Evolutionary conservation across 2,888 invertebrate genomes (phyloP), one percentile per base, ranked within the genome.

Genomic region (Philhelius pedissequus): DNA sequence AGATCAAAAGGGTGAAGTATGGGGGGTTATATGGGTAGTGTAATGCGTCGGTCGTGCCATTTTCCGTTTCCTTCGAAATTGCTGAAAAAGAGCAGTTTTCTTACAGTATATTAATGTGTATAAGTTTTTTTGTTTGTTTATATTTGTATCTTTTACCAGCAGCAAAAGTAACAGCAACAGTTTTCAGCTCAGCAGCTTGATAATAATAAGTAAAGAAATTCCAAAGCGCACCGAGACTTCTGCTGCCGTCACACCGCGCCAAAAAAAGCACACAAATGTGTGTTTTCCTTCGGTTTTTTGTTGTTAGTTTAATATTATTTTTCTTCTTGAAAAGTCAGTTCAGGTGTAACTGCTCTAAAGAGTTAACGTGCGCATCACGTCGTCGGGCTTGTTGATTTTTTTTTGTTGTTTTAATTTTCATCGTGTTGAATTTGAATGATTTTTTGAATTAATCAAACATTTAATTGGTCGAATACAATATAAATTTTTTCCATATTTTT

Each of bases 311-410:
- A 69, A 56, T 69, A 76, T 73, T 78, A 48, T 50, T 74, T 74
- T 75, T 52, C 62, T 69, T 83, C 66, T 76, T 60, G 32, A 68
- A 73, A 73, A 77, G 76, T 81, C 75, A 86, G 86, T 86, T 86
- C 86, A 86, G 86, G 80, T 86, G 80, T 86, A 86, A 81, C 86
- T 69, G 86, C 81, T 86, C 69, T 52, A 73, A 77, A 76, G 86
- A 86, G 86, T 73, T 77, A 86, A 86, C 86, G 86, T 86, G 86
- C 81, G 76, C 81, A 80, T 84, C 77, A 56, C 54, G 75, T 58
- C 75, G 62, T 68, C 56, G 56, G 73, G 54, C 70, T 69, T 38
- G 69, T 70, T 45, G 52, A 27, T 66, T 18, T 35, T 48, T 45
- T 2, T 30, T 45, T 15, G 13, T 45, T 43, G 13, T 45, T 18